A percentile compares a stretch with the other conserved stretches of the same genome.
These are phyloP conservation scores for Zaprionus ornatus DNA, from an alignment of 1,140 invertebrate genomes.

Conservation along the genomic window DNA sequence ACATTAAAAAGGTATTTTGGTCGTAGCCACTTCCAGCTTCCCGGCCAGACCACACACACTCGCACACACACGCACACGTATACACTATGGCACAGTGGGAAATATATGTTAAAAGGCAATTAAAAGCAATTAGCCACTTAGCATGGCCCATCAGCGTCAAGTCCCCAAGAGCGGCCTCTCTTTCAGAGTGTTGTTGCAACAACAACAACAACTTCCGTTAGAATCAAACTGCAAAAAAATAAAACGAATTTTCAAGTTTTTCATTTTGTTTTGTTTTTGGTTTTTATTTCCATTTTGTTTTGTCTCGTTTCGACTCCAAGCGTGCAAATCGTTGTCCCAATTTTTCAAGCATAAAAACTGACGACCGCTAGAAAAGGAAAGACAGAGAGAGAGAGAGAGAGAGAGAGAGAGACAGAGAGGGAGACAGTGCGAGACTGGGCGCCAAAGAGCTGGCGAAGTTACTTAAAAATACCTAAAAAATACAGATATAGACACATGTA, in stretches of 20 bases:
- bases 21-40: conserved; percentile 50
- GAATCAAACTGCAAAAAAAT: conserved; percentile 55
- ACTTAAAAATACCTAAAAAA: conserved; percentile 38
- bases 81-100: not conserved
- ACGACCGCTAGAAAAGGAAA: conserved; percentile 38
- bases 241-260: conserved; percentile 54
- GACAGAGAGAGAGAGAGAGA: conserved; percentile 21
- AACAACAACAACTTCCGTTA: conserved; percentile 68
- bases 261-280: conserved; percentile 28
- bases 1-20: conserved; percentile 63
- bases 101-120: conserved; percentile 66
- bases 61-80: not conserved
- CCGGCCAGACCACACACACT: conserved; percentile 9
- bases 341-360: conserved; percentile 79
- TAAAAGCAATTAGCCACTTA: conserved; percentile 81
- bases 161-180: conserved; percentile 36
- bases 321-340: conserved; percentile 79
- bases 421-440: not conserved
- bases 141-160: conserved; percentile 65
- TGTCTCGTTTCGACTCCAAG: conserved; percentile 46
- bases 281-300: conserved; percentile 23
- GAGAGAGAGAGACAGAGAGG: conserved; percentile 7
- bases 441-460: conserved; percentile 41
- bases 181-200: conserved; percentile 35
- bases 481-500: not conserved